Base-by-base conservation (phyloP, 1,140 invertebrate species). In the Zeugodacus cucurbitae region DNA sequence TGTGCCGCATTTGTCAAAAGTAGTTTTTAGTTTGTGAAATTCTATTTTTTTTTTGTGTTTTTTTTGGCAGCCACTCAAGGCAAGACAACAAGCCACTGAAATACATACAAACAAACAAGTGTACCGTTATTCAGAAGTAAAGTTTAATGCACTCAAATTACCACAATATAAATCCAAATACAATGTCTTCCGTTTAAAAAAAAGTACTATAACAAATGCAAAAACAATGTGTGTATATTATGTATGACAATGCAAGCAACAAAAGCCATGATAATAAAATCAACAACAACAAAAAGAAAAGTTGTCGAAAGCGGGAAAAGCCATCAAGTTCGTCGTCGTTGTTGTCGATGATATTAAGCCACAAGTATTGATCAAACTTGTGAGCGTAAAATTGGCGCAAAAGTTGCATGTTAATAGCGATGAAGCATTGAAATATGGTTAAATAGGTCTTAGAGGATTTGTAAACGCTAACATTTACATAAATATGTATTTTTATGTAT, bases 81-180 rank as follows among this genome's bases (percentile, higher is more conserved):
- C 8, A 82, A 82, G 44, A 41, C n/a, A 29, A 48, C 74, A 48
- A 26, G 37, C n/a, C 22, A 48, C n/a, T 82, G 14, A 67, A 67
- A 67, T 67, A 67, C 10, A 32, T 29, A 37, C 70, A 10, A 41
- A 48, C 2, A 7, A 29, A 20, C 11, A 26, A 41, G 41, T 48
- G 34, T 7, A 82, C 44, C 37, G 8, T 14, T 48, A n/a, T 54
- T 82, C 20, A 20, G 1, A 48, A 34, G n/a, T 17, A 48, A 82
- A 82, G 74, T 82, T 82, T 82, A 82, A 48, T 82, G 74, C 74
- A 82, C 74, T 82, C 74, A 54, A 82, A 82, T 82, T 82, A 82
- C 74, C 74, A 82, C 74, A 29, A 48, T 11, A 82, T 48, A 48
- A 82, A 82, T 11, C 8, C 74, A 82, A 82, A 82, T 48, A 26